A percentile compares a stretch with the other conserved stretches of the same genome.
These are phyloP conservation scores for Ictalurus punctatus DNA, from an alignment of 2,113 vertebrate species.

Conservation along the genomic window DNA sequence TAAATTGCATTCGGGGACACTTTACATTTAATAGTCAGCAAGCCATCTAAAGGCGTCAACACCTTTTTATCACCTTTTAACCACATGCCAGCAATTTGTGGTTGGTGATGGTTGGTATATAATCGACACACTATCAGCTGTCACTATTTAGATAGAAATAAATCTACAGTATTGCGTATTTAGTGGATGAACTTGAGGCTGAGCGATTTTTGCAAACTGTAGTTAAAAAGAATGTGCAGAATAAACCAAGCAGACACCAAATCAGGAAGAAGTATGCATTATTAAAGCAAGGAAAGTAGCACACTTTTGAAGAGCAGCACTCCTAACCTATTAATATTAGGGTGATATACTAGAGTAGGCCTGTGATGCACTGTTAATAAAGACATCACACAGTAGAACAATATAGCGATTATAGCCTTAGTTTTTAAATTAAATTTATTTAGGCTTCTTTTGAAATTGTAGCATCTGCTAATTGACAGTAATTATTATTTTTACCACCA, in stretches of 20 bases:
- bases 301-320: background rate
- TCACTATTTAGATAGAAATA: background rate
- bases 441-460: background rate
- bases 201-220: background rate
- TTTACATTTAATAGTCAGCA: background rate
- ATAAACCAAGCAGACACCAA: background rate
- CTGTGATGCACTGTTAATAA: background rate
- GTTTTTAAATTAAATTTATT: background rate
- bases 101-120: background rate
- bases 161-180: background rate
- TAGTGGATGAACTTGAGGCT: background rate
- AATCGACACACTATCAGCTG: background rate
- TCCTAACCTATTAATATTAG: background rate
- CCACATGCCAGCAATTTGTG: background rate
- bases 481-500: conserved; percentile 33
- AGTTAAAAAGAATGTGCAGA: conserved; percentile 7
- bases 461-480: conserved; percentile 43
- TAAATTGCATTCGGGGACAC: background rate
- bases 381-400: conserved; percentile 14
- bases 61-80: background rate
- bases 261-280: conserved; percentile 6
- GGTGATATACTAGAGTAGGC: background rate
- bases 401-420: background rate
- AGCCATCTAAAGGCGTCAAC: background rate
- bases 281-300: conserved; percentile 7